phyloP scores from a whole-genome alignment of 1,140 invertebrate species.

The Macrostomum lignano region DNA sequence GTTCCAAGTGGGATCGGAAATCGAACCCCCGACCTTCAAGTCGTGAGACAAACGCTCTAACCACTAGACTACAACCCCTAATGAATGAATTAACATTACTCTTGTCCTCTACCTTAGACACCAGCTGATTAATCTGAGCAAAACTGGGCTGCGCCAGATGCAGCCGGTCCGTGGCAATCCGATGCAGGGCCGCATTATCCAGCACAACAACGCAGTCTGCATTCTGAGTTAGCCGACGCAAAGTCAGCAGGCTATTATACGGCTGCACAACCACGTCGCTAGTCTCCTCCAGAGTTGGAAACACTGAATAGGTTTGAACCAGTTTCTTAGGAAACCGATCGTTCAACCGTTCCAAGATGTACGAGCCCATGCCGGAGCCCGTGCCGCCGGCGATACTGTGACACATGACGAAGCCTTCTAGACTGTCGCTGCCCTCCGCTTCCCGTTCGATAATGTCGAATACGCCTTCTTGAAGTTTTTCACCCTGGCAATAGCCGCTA shows the following conservation, averaged over 20 bases:
- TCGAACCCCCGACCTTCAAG: too few species aligned
- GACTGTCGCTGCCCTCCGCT: slow-evolving; percentile 84
- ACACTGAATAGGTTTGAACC: slow-evolving; percentile 92
- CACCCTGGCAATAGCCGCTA: slow-evolving; percentile 46
- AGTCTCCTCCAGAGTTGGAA: slow-evolving; percentile 78
- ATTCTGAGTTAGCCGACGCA: slow-evolving; percentile 70
- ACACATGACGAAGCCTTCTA: slow-evolving; percentile 92
- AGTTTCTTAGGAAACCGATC: slow-evolving; percentile 84
- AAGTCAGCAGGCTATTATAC: slow-evolving; percentile 78
- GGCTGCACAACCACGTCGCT: slow-evolving; percentile 93
- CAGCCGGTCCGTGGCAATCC: slow-evolving; percentile 71
- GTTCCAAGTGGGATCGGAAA: too few species aligned
- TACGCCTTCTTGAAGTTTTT: slow-evolving; percentile 74
- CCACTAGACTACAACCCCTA: too few species aligned
- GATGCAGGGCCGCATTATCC: slow-evolving; percentile 79
- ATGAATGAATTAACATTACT: slow-evolving; percentile 12
- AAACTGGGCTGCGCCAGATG: slow-evolving; percentile 85
- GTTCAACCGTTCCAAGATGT: slow-evolving; percentile 61
- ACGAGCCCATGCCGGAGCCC: slow-evolving; percentile 86
- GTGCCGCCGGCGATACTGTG: slow-evolving; percentile 96
- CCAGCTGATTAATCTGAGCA: slow-evolving; percentile 79
- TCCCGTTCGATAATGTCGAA: slow-evolving; percentile 95
- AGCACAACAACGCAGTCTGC: slow-evolving; percentile 82
- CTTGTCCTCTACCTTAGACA: too few species aligned
- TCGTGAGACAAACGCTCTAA: too few species aligned